Conservation (phyloP, 2,888 invertebrate species). For the Ormia ochracea region DNA sequence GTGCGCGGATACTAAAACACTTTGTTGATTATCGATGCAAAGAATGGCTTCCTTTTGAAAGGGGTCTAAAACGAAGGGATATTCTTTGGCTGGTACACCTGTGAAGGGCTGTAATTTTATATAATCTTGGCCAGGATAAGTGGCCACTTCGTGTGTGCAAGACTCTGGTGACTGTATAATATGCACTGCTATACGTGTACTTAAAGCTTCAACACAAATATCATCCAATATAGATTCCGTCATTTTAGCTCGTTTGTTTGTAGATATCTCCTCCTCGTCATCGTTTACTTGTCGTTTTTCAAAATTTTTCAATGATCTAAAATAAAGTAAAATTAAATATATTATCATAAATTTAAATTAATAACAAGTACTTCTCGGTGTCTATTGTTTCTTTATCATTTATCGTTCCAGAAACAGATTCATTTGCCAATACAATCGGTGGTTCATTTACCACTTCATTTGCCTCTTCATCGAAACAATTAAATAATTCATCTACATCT, state of each 20-base stretch:
- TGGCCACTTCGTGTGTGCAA: conserved; percentile 97
- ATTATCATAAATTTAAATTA: background rate
- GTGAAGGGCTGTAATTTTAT: conserved; percentile 79
- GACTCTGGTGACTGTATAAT: conserved; percentile 93
- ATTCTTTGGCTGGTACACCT: conserved; percentile 90
- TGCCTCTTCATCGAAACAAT: conserved; percentile 73
- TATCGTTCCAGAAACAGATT: background rate
- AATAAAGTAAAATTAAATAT: background rate
- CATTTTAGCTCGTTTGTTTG: conserved; percentile 65
- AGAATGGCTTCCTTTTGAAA: conserved; percentile 98
- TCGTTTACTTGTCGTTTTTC: conserved; percentile 55
- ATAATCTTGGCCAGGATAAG: conserved; percentile 92
- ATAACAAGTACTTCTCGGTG: conserved; percentile 46
- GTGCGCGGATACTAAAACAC: conserved; percentile 98
- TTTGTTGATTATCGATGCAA: conserved; percentile 98
- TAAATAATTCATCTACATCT: conserved; percentile 76
- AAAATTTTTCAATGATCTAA: conserved; percentile 20
- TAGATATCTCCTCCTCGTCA: conserved; percentile 37
- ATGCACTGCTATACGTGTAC: conserved; percentile 90
- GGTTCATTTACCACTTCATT: conserved; percentile 52
- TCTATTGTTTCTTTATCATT: conserved; percentile 29
- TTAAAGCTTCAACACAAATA: conserved; percentile 84
- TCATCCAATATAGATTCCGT: conserved; percentile 73
- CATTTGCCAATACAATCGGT: background rate
- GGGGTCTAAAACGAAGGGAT: conserved; percentile 95